Evolutionary conservation across 2,888 invertebrate genomes (phyloP), one percentile per base, ranked within the genome.

Genomic region (Eumerus sabulonum): DNA sequence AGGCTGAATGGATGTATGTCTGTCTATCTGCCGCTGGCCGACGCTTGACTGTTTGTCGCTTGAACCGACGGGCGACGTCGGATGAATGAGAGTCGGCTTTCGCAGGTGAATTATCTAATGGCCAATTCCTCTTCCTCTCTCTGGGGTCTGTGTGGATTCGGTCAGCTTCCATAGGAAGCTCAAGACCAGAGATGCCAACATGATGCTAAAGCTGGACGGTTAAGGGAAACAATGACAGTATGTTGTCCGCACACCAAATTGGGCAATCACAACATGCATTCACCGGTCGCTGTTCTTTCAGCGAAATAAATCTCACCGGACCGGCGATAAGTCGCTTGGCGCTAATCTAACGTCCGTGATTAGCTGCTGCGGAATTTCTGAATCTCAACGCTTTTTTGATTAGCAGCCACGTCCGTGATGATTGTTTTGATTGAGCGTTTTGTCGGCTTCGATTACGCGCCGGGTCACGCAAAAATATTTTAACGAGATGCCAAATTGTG

Each of bases 41-140:
- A 47, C 54, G 45, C 50, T 35, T 59, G 17, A 53, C 54, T 68
- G 11, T 3, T 40, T n/a, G 62, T 68, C 50, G 63, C 63, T 76
- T 40, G 27, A 27, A 4, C 7, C 3, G 27, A 27, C 27, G 2
- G 27, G 27, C 27, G 2, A 7, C 27, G 38, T 48, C 48, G 60
- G 64, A 76, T 71, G 64, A 59, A 76, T 59, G 40, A 40, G 74
- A 79, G 79, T 79, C 79, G 74, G 64, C 64, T 74, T 7, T 4
- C 27, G 27, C 79, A 79, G 79, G 79, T 79, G 79, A 79, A 79
- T 79, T 79, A 79, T 79, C 74, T 79, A 79, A 79, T 79, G 64
- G 79, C 70, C 79, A 64, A 79, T 68, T 79, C 74, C 74, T 57
- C 27, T 7, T 27, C 3, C 27, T 27, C 27, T 27, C 27, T 27